Evolutionary conservation across 2,888 invertebrate genomes (phyloP), one percentile per base, ranked within the genome.

Genomic region (Melangyna quadrimaculata): DNA sequence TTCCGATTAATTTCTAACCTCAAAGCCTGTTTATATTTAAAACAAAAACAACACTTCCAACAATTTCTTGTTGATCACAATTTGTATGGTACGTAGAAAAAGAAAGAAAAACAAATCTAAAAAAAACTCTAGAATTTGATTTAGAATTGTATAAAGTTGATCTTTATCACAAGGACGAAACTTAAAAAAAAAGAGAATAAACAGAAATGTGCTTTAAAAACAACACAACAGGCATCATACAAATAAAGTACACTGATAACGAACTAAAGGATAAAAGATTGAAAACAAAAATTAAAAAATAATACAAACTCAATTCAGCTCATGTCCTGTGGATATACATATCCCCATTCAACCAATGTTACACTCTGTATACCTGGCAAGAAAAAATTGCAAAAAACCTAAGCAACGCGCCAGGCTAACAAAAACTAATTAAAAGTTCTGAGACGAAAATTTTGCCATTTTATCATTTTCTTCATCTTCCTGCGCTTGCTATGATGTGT

Each of bases 351-450:
- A 48, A 37, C 12, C 57, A 17, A 32, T 55, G 19, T 17, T 72
- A 12, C n/a, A n/a, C 48, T 72, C 19, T 24, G 7, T 29, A 6
- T 74, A 69, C 69, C 70, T 55, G 74, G 43, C 9, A 29, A 69
- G 24, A 59, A 59, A 40, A 37, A 37, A 59, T 70, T 55, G 61
- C 71, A 81, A 82, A 65, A 77, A 77, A 74, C 63, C 74, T 84
- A 82, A 82, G 81, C 81, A 75, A 87, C 77, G 74, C 75, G 71
- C 74, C 73, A 80, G 87, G 72, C 80, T 81, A 78, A 87, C 89
- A 91, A 91, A 91, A 91, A 91, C 91, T 91, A 91, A 91, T 91
- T 91, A 91, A 91, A 91, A 91, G 91, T 91, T 91, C 89, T 90
- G 91, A 91, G 91, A 91, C 91, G 90, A 89, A 88, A 88, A 88